Evolutionary conservation across 2,888 invertebrate species (phyloP).

Genomic region (Homarus gammarus): DNA sequence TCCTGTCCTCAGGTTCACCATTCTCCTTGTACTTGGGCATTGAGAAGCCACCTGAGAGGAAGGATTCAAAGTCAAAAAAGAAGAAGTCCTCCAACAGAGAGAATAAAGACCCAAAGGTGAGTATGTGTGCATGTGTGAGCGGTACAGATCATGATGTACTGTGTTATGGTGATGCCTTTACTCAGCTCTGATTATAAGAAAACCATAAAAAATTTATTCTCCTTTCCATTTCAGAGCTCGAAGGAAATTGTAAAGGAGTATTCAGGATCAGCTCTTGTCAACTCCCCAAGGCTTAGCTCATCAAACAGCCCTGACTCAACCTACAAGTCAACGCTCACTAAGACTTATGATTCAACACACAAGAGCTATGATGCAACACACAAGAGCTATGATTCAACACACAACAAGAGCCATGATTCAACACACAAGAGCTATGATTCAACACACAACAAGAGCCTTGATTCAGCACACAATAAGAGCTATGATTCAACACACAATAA

Average conservation of each 20-base stretch:
- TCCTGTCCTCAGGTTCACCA: slow-evolving; percentile 84
- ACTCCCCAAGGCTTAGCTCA: slow-evolving; percentile 42
- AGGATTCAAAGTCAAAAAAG: slow-evolving; percentile 67
- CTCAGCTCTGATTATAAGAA: too few species aligned
- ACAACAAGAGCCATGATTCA: slow-evolving; percentile 16
- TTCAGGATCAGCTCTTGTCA: slow-evolving; percentile 45
- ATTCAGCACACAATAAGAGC: slow-evolving; percentile 56
- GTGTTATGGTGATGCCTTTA: neutral
- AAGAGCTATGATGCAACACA: slow-evolving; percentile 68
- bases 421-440: slow-evolving; percentile 45
- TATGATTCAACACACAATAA: slow-evolving; percentile 71
- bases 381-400: slow-evolving; percentile 69
- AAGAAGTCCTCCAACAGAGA: slow-evolving; percentile 65
- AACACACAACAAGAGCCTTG: slow-evolving; percentile 48
- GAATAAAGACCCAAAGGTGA: slow-evolving; percentile 61
- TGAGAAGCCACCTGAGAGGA: slow-evolving; percentile 74
- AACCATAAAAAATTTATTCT: too few species aligned
- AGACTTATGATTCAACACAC: slow-evolving; percentile 70
- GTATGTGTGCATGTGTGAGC: neutral
- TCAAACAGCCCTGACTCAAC: slow-evolving; percentile 10
- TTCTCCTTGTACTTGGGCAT: slow-evolving; percentile 89
- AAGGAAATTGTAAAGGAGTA: slow-evolving; percentile 74
- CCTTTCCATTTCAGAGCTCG: neutral
- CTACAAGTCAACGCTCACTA: slow-evolving; percentile 62
- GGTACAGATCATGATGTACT: neutral